Evolutionary conservation across 2,113 vertebrate genomes (phyloP), one percentile per base, ranked within the genome.

Genomic region (Anguilla japonica): DNA sequence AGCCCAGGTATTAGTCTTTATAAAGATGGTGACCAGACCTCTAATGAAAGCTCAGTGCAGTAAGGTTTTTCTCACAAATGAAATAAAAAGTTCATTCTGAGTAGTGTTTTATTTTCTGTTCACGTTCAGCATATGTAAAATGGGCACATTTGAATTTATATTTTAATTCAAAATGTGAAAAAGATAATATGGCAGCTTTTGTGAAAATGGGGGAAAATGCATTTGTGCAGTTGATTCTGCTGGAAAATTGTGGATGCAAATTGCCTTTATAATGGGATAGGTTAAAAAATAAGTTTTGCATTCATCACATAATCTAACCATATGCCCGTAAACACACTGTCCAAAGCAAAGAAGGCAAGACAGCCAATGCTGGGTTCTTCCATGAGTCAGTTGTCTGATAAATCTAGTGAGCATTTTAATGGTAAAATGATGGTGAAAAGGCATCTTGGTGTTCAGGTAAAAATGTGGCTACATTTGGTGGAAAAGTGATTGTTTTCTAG

Each of bases 1-100:
- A 79, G 87, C 86, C 87, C 46, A 90, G 80, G 46, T 90, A 89
- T 91, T 88, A 81, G 91, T 93, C 88, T 92, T 81, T 79, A 82
- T 87, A 83, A 71, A 89, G 90, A 89, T 86, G 84, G 86, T 41
- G 82, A 29, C 29, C 9, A 26, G 40, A 78, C 83, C 34, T 87
- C 84, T 92, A 53, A 53, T 53, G 8, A 53, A 9, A 53, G 50
- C 13, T 53, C 50, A 53, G 7, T 53, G 91, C 20, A 5, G 22
- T 8, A 26, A 6, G 2, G 18, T 26, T 67, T 67, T 26, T 26
- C 15, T 67, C 26, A 26, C 60, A 67, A 22, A 67, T 20, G 3
- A 67, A 67, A 22, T 26, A 22, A 67, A 67, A 26, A 26, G 20
- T 6, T 22, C 11, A 67, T 22, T 20, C 15, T 22, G 20, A 67